These are phyloP conservation scores for Diarsia brunnea DNA, from an alignment of 2,888 invertebrate genomes.

Conservation along the genomic window DNA sequence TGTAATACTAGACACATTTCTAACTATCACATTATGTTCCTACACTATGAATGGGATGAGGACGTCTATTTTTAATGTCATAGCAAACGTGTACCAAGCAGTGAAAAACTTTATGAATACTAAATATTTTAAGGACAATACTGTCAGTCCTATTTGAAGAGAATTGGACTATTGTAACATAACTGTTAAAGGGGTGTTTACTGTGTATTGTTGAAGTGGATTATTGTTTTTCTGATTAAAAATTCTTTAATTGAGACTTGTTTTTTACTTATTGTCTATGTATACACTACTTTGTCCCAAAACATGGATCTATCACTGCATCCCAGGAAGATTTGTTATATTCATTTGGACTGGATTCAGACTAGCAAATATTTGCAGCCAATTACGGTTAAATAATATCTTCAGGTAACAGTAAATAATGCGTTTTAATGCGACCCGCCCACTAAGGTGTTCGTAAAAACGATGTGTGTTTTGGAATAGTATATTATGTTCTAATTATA, in stretches of 20 bases:
- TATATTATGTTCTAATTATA: neutral
- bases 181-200: neutral
- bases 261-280: neutral
- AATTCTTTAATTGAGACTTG: neutral
- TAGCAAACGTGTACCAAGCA: constrained; percentile 87
- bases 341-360: neutral
- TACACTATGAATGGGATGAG: constrained; percentile 81
- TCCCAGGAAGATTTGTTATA: neutral
- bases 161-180: neutral
- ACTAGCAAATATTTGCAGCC: neutral
- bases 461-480: neutral
- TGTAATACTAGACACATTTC: constrained; percentile 85
- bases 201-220: too few species aligned
- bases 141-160: constrained; percentile 77
- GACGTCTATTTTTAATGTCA: constrained; percentile 82
- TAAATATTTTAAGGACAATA: constrained; percentile 83
- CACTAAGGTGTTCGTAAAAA: neutral
- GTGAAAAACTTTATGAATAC: constrained; percentile 86
- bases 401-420: neutral
- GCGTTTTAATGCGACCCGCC: constrained; percentile 20
- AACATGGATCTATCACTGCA: neutral
- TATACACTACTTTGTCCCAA: neutral
- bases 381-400: neutral
- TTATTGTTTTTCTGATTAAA: constrained; percentile 13
- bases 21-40: constrained; percentile 84